Percentiles rank a stretch among this genome's conserved stretches.
Evolutionary conservation across 53 echinoderm and acorn worm species (phyloP).

Genomic region (Holothuria scabra): DNA sequence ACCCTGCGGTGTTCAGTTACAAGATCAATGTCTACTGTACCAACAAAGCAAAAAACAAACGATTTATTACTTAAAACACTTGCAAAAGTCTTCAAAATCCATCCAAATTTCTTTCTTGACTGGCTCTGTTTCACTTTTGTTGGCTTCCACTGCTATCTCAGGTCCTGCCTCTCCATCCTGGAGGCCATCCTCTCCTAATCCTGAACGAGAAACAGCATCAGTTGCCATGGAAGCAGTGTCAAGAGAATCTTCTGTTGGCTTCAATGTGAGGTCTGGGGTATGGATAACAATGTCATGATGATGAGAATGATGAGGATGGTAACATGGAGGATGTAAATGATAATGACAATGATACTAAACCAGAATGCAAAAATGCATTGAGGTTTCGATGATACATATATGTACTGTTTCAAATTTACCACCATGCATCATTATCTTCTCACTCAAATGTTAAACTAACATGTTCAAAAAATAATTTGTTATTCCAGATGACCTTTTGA

Average conservation of each 20-base stretch:
- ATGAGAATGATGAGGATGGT: neutral
- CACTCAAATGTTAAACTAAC: too few species aligned
- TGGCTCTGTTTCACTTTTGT: constrained; percentile 43
- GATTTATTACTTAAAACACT: constrained; percentile 91
- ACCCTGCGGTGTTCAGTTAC: too few species aligned
- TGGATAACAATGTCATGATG: constrained; percentile 3
- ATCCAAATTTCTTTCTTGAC: constrained; percentile 90
- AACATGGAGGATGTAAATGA: neutral
- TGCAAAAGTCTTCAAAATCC: constrained; percentile 99
- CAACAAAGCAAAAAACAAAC: too few species aligned
- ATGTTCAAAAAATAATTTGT: too few species aligned
- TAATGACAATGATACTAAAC: neutral
- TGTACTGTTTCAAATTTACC: too few species aligned
- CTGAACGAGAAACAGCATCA: constrained; percentile 68
- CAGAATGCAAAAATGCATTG: too few species aligned
- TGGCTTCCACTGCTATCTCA: constrained; percentile 42
- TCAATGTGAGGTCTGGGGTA: constrained; percentile 65
- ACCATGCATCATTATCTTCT: too few species aligned
- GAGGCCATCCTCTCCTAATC: constrained; percentile 24
- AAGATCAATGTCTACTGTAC: too few species aligned
- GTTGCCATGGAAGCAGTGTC: constrained; percentile 84
- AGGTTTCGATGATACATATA: too few species aligned
- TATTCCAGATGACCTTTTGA: too few species aligned
- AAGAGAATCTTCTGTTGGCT: constrained; percentile 58
- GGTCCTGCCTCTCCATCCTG: constrained; percentile 17